These are phyloP conservation scores for Sitta carolinensis DNA, from an alignment of 2,797 vertebrate genomes.

Conservation along the genomic window DNA sequence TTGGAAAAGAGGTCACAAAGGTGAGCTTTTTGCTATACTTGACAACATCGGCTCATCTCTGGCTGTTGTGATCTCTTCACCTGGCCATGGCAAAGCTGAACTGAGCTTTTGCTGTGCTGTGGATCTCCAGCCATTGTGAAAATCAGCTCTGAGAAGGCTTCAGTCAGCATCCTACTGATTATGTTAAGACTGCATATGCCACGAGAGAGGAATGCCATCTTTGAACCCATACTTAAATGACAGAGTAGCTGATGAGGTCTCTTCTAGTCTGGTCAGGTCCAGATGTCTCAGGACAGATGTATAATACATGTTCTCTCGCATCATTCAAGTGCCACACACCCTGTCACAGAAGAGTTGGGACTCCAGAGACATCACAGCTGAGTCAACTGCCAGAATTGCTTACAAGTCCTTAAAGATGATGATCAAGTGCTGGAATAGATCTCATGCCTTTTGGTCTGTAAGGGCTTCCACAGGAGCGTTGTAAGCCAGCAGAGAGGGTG, in stretches of 20 bases:
- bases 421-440: background rate
- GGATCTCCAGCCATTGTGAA: background rate
- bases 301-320: background rate
- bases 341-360: background rate
- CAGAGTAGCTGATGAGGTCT: background rate
- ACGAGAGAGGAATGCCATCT: background rate
- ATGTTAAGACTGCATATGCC: background rate
- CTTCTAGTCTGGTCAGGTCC: background rate
- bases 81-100: background rate
- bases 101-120: background rate
- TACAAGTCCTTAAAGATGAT: slow-evolving; percentile 1
- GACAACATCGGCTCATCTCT: background rate
- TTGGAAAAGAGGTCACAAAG: background rate
- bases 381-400: background rate
- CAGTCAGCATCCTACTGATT: background rate
- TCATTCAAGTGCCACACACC: background rate
- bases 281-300: background rate
- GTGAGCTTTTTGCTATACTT: background rate
- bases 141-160: background rate
- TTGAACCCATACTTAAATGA: background rate
- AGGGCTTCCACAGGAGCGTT: background rate
- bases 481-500: background rate
- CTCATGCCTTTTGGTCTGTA: background rate
- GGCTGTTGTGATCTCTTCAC: background rate
- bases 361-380: background rate